Percentiles rank a stretch among this genome's conserved stretches.
These are phyloP conservation scores for Microcebus ravelobensis DNA, from an alignment of 2,113 vertebrate genomes.

Conservation along the genomic window DNA sequence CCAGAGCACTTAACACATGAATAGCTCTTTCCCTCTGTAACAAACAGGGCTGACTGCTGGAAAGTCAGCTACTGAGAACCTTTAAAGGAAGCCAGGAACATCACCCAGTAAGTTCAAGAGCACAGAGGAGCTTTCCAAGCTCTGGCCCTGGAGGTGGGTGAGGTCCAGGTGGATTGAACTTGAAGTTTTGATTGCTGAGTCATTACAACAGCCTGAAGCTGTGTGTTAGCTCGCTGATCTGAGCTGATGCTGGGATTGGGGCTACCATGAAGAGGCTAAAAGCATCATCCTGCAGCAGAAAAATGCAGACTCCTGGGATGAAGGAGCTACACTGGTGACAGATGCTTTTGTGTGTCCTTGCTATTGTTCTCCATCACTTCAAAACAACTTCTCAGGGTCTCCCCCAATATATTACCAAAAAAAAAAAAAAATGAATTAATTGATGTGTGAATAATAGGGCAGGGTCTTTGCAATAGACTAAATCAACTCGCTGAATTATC, in stretches of 20 bases:
- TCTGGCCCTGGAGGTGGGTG: conserved; percentile 31
- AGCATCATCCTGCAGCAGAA: neutral
- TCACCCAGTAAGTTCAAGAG: neutral
- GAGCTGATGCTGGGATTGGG: neutral
- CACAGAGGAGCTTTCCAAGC: neutral
- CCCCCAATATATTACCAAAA: neutral
- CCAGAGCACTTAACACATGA: conserved; percentile 74
- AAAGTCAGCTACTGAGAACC: conserved; percentile 53
- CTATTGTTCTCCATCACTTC: neutral
- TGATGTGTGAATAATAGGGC: neutral
- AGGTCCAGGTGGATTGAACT: conserved; percentile 31
- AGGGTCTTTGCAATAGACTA: neutral
- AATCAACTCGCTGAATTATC: neutral
- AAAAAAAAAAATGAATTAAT: conserved; percentile 14
- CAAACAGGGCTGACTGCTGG: conserved; percentile 73
- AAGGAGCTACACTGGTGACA: neutral
- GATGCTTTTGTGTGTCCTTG: neutral
- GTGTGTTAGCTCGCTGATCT: neutral
- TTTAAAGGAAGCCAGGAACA: conserved; percentile 4
- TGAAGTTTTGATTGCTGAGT: conserved; percentile 74
- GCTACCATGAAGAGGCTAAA: neutral
- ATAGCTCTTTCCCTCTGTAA: conserved; percentile 74
- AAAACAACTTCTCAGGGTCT: neutral
- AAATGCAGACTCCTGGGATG: neutral
- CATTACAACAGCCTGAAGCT: conserved; percentile 66